Percentiles rank a stretch among this genome's conserved stretches.
Conservation (phyloP, 2,797 vertebrate species). For the Pangasius macronema region DNA sequence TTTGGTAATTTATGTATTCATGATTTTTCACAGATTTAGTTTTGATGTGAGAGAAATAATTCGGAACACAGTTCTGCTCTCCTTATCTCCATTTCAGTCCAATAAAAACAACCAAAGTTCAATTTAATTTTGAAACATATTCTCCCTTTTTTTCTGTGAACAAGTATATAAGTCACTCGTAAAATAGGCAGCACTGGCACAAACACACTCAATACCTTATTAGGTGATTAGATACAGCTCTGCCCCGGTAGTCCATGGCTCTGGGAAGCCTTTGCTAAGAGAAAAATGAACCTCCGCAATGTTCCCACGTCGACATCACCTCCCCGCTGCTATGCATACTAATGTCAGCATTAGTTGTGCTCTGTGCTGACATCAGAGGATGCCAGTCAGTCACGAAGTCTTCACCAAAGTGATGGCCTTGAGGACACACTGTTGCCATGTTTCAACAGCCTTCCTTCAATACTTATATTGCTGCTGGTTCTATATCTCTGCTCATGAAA, state of each 20-base stretch:
- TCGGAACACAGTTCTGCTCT: background rate
- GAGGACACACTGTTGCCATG: conserved; percentile 5
- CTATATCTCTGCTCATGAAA: background rate
- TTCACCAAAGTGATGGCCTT: conserved; percentile 16
- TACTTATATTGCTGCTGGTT: background rate
- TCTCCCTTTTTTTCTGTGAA: background rate
- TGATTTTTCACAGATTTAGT: background rate
- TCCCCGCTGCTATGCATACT: conserved; percentile 36
- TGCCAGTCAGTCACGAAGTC: conserved; percentile 22
- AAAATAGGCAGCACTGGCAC: background rate
- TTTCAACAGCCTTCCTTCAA: background rate
- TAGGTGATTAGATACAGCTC: background rate
- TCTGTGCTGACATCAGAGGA: conserved; percentile 30
- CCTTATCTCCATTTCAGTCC: background rate
- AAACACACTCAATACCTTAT: conserved; percentile 25
- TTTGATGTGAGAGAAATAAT: background rate
- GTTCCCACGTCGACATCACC: conserved; percentile 24
- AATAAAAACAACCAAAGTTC: background rate
- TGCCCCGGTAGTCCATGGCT: background rate
- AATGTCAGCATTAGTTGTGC: conserved; percentile 42
- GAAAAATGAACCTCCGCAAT: conserved; percentile 34
- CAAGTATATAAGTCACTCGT: conserved; percentile 11
- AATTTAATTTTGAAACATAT: background rate
- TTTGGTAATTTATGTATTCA: background rate
- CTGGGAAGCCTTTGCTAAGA: conserved; percentile 23